Conservation (phyloP, 1,140 invertebrate genomes). For the Pinna nobilis region DNA sequence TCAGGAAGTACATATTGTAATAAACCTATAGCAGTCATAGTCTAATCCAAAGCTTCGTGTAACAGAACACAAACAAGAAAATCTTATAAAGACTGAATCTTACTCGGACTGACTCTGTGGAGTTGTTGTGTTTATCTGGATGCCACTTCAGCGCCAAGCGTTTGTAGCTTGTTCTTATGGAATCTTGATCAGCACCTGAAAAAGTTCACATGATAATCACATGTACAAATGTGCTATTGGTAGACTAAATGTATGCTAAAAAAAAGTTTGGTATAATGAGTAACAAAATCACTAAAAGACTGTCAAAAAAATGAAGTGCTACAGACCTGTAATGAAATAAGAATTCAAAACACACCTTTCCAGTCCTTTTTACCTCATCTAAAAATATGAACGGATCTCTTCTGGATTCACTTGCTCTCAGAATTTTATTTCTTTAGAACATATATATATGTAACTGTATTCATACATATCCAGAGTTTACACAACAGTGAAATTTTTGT, state of each 20-base stretch:
- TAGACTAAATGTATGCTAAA: not conserved
- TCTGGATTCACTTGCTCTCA: too few relatives aligned
- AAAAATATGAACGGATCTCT: too few relatives aligned
- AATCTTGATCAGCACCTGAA: constrained; percentile 68
- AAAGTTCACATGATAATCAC: too few relatives aligned
- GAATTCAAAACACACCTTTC: not conserved
- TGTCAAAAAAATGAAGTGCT: not conserved
- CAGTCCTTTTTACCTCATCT: not conserved
- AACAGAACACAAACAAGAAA: too few relatives aligned
- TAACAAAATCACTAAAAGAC: not conserved
- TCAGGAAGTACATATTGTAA: too few relatives aligned
- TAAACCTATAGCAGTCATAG: too few relatives aligned
- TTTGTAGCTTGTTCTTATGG: constrained; percentile 70
- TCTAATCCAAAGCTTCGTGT: too few relatives aligned
- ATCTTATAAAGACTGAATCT: too few relatives aligned
- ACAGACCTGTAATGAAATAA: not conserved
- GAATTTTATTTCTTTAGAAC: too few relatives aligned
- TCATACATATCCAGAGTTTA: too few relatives aligned
- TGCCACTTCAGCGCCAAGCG: constrained; percentile 69
- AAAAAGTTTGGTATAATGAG: not conserved
- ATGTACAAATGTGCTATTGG: not conserved
- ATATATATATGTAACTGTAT: too few relatives aligned
- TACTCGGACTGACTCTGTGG: constrained; percentile 64
- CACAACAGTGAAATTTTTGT: too few relatives aligned
- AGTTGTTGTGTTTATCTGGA: constrained; percentile 70